Base-by-base conservation (phyloP, 2,113 vertebrate genomes). In the Caranx melampygus region DNA sequence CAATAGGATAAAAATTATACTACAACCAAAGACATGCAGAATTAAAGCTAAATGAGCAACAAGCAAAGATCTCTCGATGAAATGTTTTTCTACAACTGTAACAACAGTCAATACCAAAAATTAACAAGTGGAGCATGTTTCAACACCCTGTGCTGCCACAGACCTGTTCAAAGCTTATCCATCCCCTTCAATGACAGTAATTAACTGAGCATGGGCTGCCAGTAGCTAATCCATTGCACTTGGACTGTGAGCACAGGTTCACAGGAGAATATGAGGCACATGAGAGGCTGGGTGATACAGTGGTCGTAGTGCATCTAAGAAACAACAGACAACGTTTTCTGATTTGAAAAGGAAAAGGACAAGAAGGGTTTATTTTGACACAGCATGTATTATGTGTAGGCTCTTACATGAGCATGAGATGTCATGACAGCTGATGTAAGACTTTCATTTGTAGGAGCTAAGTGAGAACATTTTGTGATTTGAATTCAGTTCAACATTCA, bases 141-240 rank as follows among this genome's bases (percentile, higher is more conserved):
- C 69, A 47, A 63, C 74, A 68, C 40, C 51, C 37, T 1, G 31
- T 9, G 44, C 65, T 64, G 84, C 75, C 81, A 67, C 42, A 13
- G 65, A 72, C 74, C 81, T 31, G 59, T 75, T 72, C 58, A 71
- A 55, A 72, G 87, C 81, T 69, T 72, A 76, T 84, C 81, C 87
- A 73, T 79, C 81, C 75, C 72, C 63, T 60, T 82, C 71, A 74
- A 18, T 84, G 87, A 86, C 84, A 79, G 67, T 84, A 84, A 84
- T 89, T 81, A 85, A 77, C 69, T 85, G 55, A 80, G 84, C 65
- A 15, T 69, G 76, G 57, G 72, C 61, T 57, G 73, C 70, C 71
- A 79, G 77, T 10, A 21, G 83, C 66, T 81, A 83, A 83, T 81
- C 83, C 42, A 44, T 55, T 64, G 73, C 66, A 81, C 67, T 81